phyloP scores from a whole-genome alignment of 2,113 vertebrate species.

The Silurus asotus region DNA sequence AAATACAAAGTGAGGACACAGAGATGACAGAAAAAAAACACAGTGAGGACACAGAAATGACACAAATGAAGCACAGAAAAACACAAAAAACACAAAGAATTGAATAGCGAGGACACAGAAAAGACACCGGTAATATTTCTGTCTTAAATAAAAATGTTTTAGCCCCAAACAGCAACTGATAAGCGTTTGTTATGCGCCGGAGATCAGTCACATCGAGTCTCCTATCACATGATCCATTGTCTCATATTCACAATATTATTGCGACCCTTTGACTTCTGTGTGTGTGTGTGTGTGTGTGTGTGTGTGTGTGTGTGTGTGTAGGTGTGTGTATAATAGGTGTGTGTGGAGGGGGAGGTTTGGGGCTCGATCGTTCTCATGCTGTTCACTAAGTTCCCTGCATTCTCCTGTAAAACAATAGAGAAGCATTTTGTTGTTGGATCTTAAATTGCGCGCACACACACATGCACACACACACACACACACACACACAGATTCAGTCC shows the following conservation, averaged over 20 bases:
- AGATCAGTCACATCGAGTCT: constrained; percentile 56
- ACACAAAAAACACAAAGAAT: neutral
- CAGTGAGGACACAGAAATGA: neutral
- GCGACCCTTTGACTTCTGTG: constrained; percentile 55
- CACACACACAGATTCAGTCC: neutral
- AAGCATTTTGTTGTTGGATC: constrained; percentile 25
- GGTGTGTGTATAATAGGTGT: neutral
- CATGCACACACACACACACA: constrained; percentile 27
- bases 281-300: constrained; percentile 45
- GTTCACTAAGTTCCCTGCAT: constrained; percentile 59
- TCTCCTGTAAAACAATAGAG: constrained; percentile 59
- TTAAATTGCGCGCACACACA: constrained; percentile 6
- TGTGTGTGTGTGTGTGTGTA: constrained; percentile 29
- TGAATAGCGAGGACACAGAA: neutral
- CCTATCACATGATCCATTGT: constrained; percentile 63
- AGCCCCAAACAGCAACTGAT: neutral
- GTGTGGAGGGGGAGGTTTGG: neutral
- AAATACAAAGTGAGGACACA: neutral
- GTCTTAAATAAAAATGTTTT: neutral
- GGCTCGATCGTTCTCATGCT: constrained; percentile 42
- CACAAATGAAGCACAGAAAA: neutral
- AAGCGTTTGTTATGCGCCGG: neutral
- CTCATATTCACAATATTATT: constrained; percentile 68
- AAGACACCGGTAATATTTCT: neutral
- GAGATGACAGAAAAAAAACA: neutral